These are phyloP conservation scores for Alloscopus bannaensis DNA, from an alignment of 2,888 invertebrate species.

Conservation along the genomic window DNA sequence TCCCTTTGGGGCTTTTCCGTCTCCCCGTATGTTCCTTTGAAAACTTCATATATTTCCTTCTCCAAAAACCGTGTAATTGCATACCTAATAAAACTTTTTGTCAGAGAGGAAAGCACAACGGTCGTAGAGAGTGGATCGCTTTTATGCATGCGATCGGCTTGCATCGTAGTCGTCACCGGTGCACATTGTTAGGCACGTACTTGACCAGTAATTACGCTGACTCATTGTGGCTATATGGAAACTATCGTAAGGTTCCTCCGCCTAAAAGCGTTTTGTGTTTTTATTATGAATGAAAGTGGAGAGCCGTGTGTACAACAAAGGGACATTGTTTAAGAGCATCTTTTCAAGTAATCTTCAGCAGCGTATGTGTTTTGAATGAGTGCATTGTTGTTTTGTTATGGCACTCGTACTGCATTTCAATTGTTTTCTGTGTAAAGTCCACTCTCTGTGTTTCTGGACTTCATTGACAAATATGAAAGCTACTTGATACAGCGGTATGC, in stretches of 20 bases:
- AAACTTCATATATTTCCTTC: background rate
- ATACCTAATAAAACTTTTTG: background rate
- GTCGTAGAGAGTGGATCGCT: background rate
- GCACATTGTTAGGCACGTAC: background rate
- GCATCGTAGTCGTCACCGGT: no score
- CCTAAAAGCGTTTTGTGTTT: background rate
- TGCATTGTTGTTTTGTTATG: background rate
- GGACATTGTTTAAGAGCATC: background rate
- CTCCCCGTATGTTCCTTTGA: background rate
- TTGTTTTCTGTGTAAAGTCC: background rate
- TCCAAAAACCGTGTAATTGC: background rate
- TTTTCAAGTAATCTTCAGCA: no score
- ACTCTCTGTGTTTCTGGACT: background rate
- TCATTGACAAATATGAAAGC: no score
- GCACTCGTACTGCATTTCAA: background rate
- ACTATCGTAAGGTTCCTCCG: background rate
- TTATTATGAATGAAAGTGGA: slow-evolving; percentile 4
- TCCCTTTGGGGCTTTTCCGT: background rate
- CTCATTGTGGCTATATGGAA: background rate
- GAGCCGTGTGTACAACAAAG: background rate
- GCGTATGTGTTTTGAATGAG: background rate
- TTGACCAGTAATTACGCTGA: slow-evolving; percentile 3
- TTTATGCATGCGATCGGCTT: slow-evolving; percentile 6
- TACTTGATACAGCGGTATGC: no score
- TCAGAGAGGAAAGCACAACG: background rate